Evolutionary conservation across 2,797 vertebrate genomes (phyloP).

Genomic region (Trematomus bernacchii): DNA sequence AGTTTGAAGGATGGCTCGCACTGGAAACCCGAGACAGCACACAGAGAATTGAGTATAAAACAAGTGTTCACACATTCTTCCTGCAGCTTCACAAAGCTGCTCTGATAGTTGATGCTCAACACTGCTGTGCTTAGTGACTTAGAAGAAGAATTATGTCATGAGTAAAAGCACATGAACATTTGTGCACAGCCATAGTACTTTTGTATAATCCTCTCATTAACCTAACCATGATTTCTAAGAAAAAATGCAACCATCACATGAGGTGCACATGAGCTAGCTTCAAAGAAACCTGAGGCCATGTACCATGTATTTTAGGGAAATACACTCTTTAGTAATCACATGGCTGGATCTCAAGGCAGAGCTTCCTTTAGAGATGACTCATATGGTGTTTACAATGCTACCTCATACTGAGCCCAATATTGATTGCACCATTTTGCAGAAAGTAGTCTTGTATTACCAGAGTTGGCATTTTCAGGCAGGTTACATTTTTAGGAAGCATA

Average conservation of each 20-base stretch:
- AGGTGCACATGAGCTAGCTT: slow-evolving; percentile 58
- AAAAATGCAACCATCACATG: slow-evolving; percentile 61
- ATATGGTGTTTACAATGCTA: slow-evolving; percentile 10
- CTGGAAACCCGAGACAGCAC: slow-evolving; percentile 6
- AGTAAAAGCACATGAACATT: slow-evolving; percentile 51
- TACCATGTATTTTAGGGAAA: slow-evolving; percentile 4
- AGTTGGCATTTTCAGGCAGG: neutral
- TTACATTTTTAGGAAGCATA: neutral
- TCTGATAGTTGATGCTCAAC: slow-evolving; percentile 23
- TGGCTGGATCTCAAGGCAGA: neutral
- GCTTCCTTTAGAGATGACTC: slow-evolving; percentile 12
- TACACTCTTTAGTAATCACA: slow-evolving; percentile 7
- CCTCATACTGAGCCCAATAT: neutral
- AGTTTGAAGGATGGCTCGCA: neutral
- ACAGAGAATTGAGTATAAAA: neutral
- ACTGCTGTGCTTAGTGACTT: slow-evolving; percentile 25
- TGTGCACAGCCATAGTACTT: slow-evolving; percentile 11
- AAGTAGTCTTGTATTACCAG: neutral
- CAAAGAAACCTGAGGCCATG: slow-evolving; percentile 17
- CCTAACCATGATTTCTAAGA: slow-evolving; percentile 24
- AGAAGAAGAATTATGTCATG: slow-evolving; percentile 33
- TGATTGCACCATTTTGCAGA: neutral
- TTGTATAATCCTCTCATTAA: slow-evolving; percentile 39
- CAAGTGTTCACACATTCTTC: slow-evolving; percentile 14
- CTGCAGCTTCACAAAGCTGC: neutral